Conservation (phyloP, 2,888 invertebrate genomes). For the Tiphia femorata region DNA sequence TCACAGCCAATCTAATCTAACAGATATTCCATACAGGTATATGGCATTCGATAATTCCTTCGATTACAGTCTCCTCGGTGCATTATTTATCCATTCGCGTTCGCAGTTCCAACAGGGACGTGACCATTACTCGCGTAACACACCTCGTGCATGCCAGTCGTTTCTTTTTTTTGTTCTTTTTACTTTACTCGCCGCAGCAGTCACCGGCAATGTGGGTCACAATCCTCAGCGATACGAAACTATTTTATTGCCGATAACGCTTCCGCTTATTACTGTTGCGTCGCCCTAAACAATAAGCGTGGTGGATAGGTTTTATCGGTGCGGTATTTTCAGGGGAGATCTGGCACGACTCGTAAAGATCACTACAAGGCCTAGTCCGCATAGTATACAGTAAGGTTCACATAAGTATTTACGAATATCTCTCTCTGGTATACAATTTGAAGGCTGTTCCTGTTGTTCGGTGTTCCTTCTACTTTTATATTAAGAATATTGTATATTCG, state of each 20-base stretch:
- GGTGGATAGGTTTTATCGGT: constrained; percentile 45
- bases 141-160: not conserved
- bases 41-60: too few relatives aligned
- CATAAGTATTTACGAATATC: constrained; percentile 20
- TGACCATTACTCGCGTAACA: not conserved
- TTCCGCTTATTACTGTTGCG: too few relatives aligned
- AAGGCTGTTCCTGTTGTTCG: constrained; percentile 8
- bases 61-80: not conserved
- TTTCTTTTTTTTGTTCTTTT: too few relatives aligned
- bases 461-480: too few relatives aligned
- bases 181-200: not conserved
- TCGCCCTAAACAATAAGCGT: constrained; percentile 3
- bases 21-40: constrained; percentile 87
- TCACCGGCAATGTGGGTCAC: not conserved
- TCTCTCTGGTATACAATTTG: constrained; percentile 12
- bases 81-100: not conserved
- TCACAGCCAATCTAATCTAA: constrained; percentile 91
- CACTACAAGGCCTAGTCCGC: constrained; percentile 64
- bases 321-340: constrained; percentile 73
- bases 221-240: too few relatives aligned
- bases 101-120: too few relatives aligned
- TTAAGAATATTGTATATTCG: too few relatives aligned
- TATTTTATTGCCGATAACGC: too few relatives aligned
- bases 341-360: constrained; percentile 66
- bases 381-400: constrained; percentile 65